A percentile compares a stretch with the other conserved stretches of the same genome.
Conservation (phyloP, 37 sponge, comb jelly and placozoan genomes). For the Haliclona indistincta region DNA sequence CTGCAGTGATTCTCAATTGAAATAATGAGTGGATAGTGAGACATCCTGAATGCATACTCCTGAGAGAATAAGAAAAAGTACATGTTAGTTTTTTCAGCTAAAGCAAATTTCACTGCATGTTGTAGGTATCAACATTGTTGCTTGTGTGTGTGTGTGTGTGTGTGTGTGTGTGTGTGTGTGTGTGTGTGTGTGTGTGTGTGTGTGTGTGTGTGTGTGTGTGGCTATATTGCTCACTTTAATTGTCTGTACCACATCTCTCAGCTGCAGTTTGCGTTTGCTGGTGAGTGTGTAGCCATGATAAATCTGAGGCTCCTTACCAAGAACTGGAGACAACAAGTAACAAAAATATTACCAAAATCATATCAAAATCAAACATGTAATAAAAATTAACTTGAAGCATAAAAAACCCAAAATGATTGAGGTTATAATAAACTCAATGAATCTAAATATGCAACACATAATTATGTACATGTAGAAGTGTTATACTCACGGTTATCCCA, state of each 20-base stretch:
- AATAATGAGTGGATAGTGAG: slow-evolving; percentile 73
- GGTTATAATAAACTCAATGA: neutral
- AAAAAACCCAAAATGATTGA: too few relatives aligned
- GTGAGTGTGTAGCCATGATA: slow-evolving; percentile 92
- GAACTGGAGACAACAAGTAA: slow-evolving; percentile 36
- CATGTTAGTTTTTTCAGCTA: neutral
- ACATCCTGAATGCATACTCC: slow-evolving; percentile 75
- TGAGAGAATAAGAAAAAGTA: too few relatives aligned
- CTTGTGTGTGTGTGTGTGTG: too few relatives aligned
- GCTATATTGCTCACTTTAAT: slow-evolving; percentile 80
- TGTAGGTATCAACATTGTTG: too few relatives aligned
- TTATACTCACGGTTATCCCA: slow-evolving; percentile 55
- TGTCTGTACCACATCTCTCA: slow-evolving; percentile 80
- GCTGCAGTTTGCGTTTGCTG: slow-evolving; percentile 65
- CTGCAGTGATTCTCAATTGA: slow-evolving; percentile 88
- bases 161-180: too few relatives aligned
- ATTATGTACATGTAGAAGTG: neutral
- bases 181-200: too few relatives aligned
- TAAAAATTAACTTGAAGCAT: too few relatives aligned
- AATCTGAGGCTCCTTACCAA: slow-evolving; percentile 59
- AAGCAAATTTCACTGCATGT: too few relatives aligned
- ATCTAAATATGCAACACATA: neutral
- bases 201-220: too few relatives aligned
- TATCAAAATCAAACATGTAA: too few relatives aligned
- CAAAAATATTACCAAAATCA: too few relatives aligned